Evolutionary conservation across 2,113 vertebrate species (phyloP), one percentile per base, ranked within the genome.

Genomic region (Ranitomeya variabilis): DNA sequence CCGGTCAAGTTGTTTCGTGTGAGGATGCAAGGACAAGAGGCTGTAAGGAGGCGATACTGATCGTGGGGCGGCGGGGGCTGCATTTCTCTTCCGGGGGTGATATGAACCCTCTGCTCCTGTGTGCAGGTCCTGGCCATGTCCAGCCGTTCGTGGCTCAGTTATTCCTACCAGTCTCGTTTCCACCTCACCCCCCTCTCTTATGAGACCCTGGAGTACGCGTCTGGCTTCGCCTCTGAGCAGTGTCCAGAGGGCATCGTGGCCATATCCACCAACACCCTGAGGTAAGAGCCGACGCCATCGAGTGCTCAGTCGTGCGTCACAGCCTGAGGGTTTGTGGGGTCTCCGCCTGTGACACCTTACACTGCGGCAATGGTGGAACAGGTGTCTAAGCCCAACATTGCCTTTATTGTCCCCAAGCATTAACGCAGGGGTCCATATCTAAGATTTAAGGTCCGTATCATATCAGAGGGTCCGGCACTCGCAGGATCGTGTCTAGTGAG

Each of bases 181-280:
- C 98, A 99, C 90, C 92, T 99, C 87, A 99, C 98, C 0, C 98
- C 98, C 0, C 90, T 99, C 52, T 99, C 98, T 0, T 99, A 99
- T 0, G 98, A 99, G 91, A 99, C 98, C 0, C 93, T 99, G 91
- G 98, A 99, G 91, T 99, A 99, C 78, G 98, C 98, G 0, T 99
- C 98, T 23, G 98, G 98, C 57, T 99, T 99, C 15, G 98, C 98
- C 13, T 99, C 98, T 0, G 98, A 99, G 90, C 98, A 99, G 90
- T 99, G 98, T 87, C 98, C 98, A 0, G 98, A 99, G 92, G 98
- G 98, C 85, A 99, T 99, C 2, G 98, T 99, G 59, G 98, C 98
- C 92, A 99, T 99, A 92, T 99, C 98, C 89, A 99, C 98, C 84
- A 99, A 99, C 93, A 99, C 98, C 0, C 89, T 99, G 92, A 97